These are phyloP conservation scores for Lepidostoma basale DNA, from an alignment of 1,140 invertebrate species.

Conservation along the genomic window DNA sequence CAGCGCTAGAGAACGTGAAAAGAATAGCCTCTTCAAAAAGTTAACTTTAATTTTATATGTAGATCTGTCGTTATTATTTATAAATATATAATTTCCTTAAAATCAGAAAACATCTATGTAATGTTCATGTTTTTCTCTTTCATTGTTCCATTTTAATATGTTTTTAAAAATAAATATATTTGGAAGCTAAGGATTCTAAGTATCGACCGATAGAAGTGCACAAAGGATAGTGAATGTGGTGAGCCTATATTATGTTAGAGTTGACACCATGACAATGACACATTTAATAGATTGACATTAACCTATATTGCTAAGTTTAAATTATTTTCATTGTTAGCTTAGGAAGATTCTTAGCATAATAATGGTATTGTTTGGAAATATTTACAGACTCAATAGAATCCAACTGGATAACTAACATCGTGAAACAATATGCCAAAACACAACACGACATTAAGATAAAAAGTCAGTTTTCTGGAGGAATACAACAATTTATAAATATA, in stretches of 20 bases:
- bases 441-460: too few species aligned
- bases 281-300: slow-evolving; percentile 1
- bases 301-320: slow-evolving; percentile 12
- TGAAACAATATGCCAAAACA: too few species aligned
- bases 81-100: slow-evolving; percentile 7
- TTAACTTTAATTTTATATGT: background rate
- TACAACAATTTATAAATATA: too few species aligned
- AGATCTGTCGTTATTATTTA: background rate
- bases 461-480: too few species aligned
- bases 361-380: too few species aligned
- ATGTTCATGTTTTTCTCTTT: background rate
- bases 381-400: too few species aligned
- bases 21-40: slow-evolving; percentile 13
- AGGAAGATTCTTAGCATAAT: slow-evolving; percentile 1
- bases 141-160: slow-evolving; percentile 9
- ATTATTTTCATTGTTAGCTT: slow-evolving; percentile 16
- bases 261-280: background rate
- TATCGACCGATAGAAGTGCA: background rate
- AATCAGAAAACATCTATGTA: background rate
- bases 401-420: too few species aligned
- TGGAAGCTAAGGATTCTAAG: background rate
- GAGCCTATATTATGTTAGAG: background rate
- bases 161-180: background rate
- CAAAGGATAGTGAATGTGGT: background rate
- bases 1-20: background rate